Conservation (phyloP, 2,113 vertebrate genomes). For the Sclerurus mexicanus region DNA sequence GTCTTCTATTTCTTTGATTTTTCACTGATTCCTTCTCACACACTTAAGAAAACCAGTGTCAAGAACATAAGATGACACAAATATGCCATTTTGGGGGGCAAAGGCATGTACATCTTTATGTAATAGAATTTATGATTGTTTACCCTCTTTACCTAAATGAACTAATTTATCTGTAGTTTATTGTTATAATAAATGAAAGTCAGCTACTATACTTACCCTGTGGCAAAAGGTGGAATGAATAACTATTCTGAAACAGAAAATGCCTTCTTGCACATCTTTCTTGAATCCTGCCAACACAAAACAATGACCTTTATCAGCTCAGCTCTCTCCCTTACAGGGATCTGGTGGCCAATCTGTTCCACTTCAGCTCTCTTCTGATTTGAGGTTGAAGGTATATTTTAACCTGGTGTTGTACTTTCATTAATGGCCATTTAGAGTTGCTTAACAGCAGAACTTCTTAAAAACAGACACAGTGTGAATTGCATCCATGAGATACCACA, state of each 20-base stretch:
- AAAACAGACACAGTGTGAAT: not conserved
- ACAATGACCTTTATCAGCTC: not conserved
- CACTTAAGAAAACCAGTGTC: not conserved
- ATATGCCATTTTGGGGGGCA: not conserved
- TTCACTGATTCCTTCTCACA: not conserved
- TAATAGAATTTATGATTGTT: not conserved
- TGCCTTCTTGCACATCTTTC: not conserved
- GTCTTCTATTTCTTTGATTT: not conserved
- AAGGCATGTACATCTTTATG: not conserved
- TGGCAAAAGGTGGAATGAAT: not conserved
- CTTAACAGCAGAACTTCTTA: not conserved
- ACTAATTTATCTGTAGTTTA: not conserved
- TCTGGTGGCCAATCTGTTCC: not conserved
- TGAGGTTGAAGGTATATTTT: not conserved
- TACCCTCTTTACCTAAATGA: not conserved
- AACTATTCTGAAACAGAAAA: not conserved
- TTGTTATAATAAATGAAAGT: not conserved
- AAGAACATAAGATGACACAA: not conserved
- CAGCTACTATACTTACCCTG: not conserved
- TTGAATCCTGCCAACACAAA: not conserved
- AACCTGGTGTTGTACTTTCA: not conserved
- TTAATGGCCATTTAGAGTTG: not conserved
- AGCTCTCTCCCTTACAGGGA: not conserved
- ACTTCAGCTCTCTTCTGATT: not conserved
- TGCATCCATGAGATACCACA: not conserved